phyloP scores from a whole-genome alignment of 2,888 invertebrate species.

The Candidula unifasciata region DNA sequence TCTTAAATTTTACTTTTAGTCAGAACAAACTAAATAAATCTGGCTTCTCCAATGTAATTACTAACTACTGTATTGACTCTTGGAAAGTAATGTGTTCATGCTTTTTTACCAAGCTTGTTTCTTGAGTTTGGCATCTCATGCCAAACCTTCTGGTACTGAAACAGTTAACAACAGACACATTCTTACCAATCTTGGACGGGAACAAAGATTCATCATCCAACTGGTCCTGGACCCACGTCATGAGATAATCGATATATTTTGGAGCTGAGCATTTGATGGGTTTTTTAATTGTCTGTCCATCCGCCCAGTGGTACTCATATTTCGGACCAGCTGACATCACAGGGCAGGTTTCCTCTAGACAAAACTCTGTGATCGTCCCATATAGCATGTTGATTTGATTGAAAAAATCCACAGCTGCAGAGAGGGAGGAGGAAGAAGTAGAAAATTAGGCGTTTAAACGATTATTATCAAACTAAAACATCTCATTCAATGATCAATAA shows the following conservation, averaged over 20 bases:
- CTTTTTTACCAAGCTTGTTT: too few species aligned
- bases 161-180: neutral
- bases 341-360: conserved; percentile 96
- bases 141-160: too few species aligned
- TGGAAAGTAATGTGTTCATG: too few species aligned
- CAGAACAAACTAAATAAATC: too few species aligned
- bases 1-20: too few species aligned
- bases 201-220: conserved; percentile 98
- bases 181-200: conserved; percentile 94
- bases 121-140: too few species aligned
- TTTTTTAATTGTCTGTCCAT: conserved; percentile 96
- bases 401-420: conserved; percentile 97
- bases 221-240: conserved; percentile 99
- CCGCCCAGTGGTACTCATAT: conserved; percentile 99
- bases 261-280: conserved; percentile 99
- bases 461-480: neutral
- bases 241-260: conserved; percentile 98
- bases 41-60: too few species aligned
- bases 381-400: conserved; percentile 99
- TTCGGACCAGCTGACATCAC: conserved; percentile 99
- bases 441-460: neutral
- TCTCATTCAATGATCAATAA: neutral
- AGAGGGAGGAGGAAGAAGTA: neutral
- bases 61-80: too few species aligned
- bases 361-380: conserved; percentile 99